A percentile compares a stretch with the other conserved stretches of the same genome.
Conservation (phyloP, 2,888 invertebrate genomes). For the Hydrotaea cyrtoneurina region DNA sequence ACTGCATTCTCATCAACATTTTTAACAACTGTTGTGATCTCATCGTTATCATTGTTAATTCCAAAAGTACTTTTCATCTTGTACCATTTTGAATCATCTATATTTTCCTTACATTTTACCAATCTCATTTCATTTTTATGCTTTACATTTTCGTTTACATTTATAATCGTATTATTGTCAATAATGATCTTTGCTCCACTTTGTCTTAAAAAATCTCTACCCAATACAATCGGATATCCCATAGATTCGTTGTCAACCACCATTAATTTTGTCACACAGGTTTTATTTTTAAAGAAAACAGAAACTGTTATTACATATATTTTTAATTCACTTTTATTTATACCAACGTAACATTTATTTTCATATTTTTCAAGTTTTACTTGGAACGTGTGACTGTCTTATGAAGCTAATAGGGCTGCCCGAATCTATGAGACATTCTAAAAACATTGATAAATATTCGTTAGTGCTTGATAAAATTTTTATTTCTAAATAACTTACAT, state of each 20-base stretch:
- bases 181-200: conserved; percentile 27
- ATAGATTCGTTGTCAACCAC: conserved; percentile 49
- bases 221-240: conserved; percentile 40
- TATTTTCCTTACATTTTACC: not conserved
- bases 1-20: not conserved
- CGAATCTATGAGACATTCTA: conserved; percentile 67
- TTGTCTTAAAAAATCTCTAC: conserved; percentile 43
- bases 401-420: conserved; percentile 64
- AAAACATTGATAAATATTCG: conserved; percentile 27
- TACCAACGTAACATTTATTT: conserved; percentile 44
- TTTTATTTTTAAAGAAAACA: conserved; percentile 45
- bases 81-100: not conserved
- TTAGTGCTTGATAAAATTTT: conserved; percentile 21
- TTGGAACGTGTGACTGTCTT: conserved; percentile 35
- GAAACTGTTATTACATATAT: conserved; percentile 49
- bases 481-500: conserved; percentile 43
- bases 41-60: not conserved
- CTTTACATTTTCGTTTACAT: conserved; percentile 4
- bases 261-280: conserved; percentile 23
- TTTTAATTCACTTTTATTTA: conserved; percentile 60
- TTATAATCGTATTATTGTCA: not conserved
- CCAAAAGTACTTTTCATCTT: not conserved
- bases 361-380: conserved; percentile 39
- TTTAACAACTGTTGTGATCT: not conserved
- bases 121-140: not conserved